Percentiles rank a stretch among this genome's conserved stretches.
These are phyloP conservation scores for Siderastrea siderea DNA, from an alignment of 92 coral and sea anemone genomes.

Conservation along the genomic window DNA sequence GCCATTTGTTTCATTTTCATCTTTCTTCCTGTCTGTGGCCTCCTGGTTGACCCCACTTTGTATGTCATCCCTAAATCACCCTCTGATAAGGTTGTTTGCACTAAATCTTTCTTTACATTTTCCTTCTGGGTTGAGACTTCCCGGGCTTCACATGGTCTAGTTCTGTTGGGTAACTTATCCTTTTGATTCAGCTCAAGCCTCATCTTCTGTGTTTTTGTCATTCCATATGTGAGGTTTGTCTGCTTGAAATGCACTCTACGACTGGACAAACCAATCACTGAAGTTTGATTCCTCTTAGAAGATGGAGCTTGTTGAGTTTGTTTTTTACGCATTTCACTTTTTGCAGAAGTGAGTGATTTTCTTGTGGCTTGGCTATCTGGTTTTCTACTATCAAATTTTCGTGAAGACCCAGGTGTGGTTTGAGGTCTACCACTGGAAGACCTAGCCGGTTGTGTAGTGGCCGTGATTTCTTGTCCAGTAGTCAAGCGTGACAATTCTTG, in stretches of 20 bases:
- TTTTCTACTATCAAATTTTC: background rate
- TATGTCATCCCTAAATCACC: constrained; percentile 33
- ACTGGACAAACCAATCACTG: constrained; percentile 65
- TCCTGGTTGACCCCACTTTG: background rate
- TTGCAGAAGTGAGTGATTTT: background rate
- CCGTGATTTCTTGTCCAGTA: background rate
- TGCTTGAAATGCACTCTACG: constrained; percentile 82
- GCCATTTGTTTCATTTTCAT: background rate
- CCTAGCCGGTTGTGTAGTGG: background rate
- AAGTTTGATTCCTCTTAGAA: constrained; percentile 8
- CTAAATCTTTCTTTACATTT: constrained; percentile 7
- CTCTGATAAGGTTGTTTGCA: background rate
- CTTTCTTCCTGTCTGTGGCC: background rate
- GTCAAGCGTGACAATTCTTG: constrained; percentile 77
- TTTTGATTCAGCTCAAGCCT: constrained; percentile 82
- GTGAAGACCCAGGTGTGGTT: constrained; percentile 7
- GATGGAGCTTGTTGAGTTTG: constrained; percentile 3
- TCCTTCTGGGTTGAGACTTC: constrained; percentile 19
- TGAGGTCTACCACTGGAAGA: constrained; percentile 1
- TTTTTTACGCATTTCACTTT: constrained; percentile 1
- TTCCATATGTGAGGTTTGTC: constrained; percentile 80
- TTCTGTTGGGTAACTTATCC: constrained; percentile 28
- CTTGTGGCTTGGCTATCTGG: background rate
- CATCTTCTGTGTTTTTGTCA: constrained; percentile 93
- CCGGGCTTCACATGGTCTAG: constrained; percentile 46